Evolutionary conservation across 2,113 vertebrate genomes (phyloP).

Genomic region (Garra rufa): DNA sequence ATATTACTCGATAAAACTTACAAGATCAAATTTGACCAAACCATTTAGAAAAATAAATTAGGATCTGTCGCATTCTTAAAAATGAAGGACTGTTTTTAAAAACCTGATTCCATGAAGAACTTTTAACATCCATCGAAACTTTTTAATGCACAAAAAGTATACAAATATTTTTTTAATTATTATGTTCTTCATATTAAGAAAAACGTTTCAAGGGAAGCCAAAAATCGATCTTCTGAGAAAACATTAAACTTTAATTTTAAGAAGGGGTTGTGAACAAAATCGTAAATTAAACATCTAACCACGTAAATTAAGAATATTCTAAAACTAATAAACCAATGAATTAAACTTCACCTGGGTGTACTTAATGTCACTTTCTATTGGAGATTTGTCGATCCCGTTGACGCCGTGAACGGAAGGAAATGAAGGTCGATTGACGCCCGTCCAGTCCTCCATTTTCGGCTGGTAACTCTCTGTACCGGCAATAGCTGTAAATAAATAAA

Average conservation of each 20-base stretch:
- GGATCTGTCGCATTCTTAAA: not conserved
- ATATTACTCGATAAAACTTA: not conserved
- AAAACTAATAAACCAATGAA: slow-evolving; percentile 1
- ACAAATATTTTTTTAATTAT: not conserved
- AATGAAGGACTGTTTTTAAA: too few species aligned
- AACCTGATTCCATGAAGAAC: too few species aligned
- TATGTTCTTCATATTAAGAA: not conserved
- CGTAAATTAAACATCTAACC: not conserved
- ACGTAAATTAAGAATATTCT: not conserved
- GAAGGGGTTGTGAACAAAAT: not conserved
- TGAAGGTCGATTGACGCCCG: slow-evolving; percentile 75
- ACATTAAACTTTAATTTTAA: not conserved
- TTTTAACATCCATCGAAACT: not conserved
- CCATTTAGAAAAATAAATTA: not conserved
- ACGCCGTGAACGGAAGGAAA: slow-evolving; percentile 73
- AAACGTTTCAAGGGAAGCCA: not conserved
- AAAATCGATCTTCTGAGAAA: not conserved
- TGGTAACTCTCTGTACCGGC: slow-evolving; percentile 81
- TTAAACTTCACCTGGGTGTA: slow-evolving; percentile 80
- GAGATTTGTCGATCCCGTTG: slow-evolving; percentile 81
- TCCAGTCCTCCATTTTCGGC: slow-evolving; percentile 88
- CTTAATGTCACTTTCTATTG: slow-evolving; percentile 82
- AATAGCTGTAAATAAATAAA: slow-evolving; percentile 68
- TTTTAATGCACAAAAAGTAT: not conserved
- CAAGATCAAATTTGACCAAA: not conserved